Conservation (phyloP, 2,888 invertebrate species). For the Drosophila ezoana region DNA sequence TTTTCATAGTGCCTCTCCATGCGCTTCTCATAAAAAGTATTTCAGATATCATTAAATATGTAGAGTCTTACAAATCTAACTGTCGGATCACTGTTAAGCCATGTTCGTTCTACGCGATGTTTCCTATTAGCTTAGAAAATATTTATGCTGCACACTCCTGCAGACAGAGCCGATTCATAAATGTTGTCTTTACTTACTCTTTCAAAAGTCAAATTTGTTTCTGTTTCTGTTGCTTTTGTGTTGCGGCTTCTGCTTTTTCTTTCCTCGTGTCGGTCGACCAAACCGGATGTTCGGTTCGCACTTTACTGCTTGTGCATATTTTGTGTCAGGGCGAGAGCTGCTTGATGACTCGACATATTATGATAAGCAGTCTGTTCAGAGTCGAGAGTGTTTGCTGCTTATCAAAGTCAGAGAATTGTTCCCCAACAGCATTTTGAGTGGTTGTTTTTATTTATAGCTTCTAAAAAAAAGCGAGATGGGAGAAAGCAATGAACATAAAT, state of each 20-base stretch:
- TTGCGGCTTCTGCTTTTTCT: slow-evolving; percentile 6
- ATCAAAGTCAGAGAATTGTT: slow-evolving; percentile 10
- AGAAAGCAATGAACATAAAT: neutral
- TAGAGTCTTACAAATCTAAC: no score
- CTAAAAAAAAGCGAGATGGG: slow-evolving; percentile 2
- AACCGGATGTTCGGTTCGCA: slow-evolving; percentile 39
- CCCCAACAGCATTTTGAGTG: neutral
- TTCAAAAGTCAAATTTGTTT: slow-evolving; percentile 20
- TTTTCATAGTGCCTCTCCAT: neutral
- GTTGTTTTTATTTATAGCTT: slow-evolving; percentile 11
- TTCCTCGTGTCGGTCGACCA: slow-evolving; percentile 17
- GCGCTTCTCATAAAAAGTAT: neutral
- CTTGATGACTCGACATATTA: slow-evolving; percentile 34
- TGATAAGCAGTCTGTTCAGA: slow-evolving; percentile 28
- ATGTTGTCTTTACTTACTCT: slow-evolving; percentile 24
- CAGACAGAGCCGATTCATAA: neutral
- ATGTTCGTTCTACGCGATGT: no score
- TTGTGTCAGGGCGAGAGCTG: slow-evolving; percentile 12
- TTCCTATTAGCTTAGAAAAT: no score
- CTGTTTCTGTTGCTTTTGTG: slow-evolving; percentile 6
- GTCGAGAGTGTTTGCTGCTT: slow-evolving; percentile 14
- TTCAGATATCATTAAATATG: no score
- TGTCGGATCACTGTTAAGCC: no score
- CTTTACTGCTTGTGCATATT: slow-evolving; percentile 34
- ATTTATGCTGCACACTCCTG: no score